Evolutionary conservation across 2,888 invertebrate genomes (phyloP).

Genomic region (Amphipyra tragopoginis): DNA sequence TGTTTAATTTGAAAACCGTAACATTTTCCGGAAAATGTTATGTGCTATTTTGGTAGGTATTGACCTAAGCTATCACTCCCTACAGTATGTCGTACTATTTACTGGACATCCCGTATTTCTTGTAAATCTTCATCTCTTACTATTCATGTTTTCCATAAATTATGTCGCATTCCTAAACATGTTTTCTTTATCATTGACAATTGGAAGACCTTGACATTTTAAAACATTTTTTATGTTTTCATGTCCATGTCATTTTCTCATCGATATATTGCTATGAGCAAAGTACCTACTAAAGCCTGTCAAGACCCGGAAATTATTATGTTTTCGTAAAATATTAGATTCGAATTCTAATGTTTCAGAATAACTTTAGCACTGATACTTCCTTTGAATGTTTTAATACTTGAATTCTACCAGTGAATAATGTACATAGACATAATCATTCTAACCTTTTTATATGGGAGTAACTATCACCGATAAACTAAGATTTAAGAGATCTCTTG

Average conservation of each 20-base stretch:
- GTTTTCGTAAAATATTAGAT: slow-evolving; percentile 9
- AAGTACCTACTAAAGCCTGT: slow-evolving; percentile 9
- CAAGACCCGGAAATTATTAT: slow-evolving; percentile 29
- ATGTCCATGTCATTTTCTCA: slow-evolving; percentile 32
- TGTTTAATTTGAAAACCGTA: too few species aligned
- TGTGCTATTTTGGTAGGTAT: too few species aligned
- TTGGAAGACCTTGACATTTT: slow-evolving; percentile 53
- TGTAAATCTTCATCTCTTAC: neutral
- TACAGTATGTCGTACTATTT: too few species aligned
- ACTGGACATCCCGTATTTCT: too few species aligned
- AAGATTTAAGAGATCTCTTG: too few species aligned
- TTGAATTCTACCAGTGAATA: slow-evolving; percentile 2
- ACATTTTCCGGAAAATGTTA: too few species aligned
- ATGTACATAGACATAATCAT: too few species aligned
- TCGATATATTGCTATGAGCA: slow-evolving; percentile 15
- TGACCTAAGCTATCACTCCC: too few species aligned
- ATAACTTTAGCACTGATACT: slow-evolving; percentile 7
- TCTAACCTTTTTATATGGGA: too few species aligned
- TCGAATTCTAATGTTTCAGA: slow-evolving; percentile 3
- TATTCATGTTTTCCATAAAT: slow-evolving; percentile 11
- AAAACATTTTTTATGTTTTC: slow-evolving; percentile 49
- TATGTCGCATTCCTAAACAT: slow-evolving; percentile 40
- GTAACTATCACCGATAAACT: too few species aligned
- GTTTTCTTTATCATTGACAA: slow-evolving; percentile 36
- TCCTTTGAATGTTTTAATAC: slow-evolving; percentile 1